Conservation (phyloP, 2,797 vertebrate genomes). For the Oryzias dopingdopingensis region DNA sequence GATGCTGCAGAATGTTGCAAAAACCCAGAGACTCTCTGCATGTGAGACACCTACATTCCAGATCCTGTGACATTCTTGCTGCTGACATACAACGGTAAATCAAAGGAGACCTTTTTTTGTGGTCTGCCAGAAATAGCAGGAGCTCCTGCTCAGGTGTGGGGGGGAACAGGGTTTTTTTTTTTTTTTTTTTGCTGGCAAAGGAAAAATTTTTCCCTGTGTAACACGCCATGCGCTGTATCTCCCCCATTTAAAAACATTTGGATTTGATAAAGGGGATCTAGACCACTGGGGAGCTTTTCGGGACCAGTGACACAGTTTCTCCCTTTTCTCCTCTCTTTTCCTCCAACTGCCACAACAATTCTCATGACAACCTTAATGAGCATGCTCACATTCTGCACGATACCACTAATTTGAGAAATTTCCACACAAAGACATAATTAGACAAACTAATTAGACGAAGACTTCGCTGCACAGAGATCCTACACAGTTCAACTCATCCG, state of each 20-base stretch:
- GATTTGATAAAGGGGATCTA: constrained; percentile 49
- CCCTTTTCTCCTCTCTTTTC: constrained; percentile 39
- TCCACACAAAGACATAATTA: constrained; percentile 88
- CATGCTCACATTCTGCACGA: constrained; percentile 80
- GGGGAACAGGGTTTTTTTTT: constrained; percentile 10
- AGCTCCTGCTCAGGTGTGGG: constrained; percentile 15
- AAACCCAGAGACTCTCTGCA: constrained; percentile 59
- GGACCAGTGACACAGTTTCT: constrained; percentile 52
- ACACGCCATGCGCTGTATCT: constrained; percentile 17
- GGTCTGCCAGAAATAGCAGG: constrained; percentile 60
- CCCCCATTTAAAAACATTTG: constrained; percentile 42
- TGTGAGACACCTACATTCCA: constrained; percentile 52
- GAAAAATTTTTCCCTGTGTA: constrained; percentile 48
- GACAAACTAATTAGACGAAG: constrained; percentile 85
- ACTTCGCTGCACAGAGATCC: constrained; percentile 79
- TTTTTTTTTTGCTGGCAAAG: constrained; percentile 28
- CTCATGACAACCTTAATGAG: constrained; percentile 84
- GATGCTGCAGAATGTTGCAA: constrained; percentile 36
- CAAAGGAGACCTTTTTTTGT: constrained; percentile 70
- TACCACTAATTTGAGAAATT: constrained; percentile 87
- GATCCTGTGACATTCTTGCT: constrained; percentile 59
- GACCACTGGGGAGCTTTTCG: constrained; percentile 32
- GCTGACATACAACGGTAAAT: constrained; percentile 58
- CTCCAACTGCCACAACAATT: constrained; percentile 72
- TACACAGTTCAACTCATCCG: constrained; percentile 81